These are phyloP conservation scores for Isaurus tuberculatus DNA, from an alignment of 92 coral and sea anemone species.

Conservation along the genomic window DNA sequence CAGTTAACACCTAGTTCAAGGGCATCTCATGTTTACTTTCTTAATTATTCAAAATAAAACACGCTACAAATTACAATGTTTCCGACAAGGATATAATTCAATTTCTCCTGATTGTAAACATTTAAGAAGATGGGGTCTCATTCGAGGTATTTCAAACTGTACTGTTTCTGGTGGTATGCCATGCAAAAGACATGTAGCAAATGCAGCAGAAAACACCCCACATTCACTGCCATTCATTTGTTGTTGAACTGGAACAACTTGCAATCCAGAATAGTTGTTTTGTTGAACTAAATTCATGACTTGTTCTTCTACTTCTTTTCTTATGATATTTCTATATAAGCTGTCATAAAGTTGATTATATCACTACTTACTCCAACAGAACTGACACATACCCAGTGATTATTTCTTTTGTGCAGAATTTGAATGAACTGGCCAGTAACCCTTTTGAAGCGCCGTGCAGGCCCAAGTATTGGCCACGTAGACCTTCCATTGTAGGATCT, in stretches of 20 bases:
- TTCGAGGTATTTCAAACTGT: neutral
- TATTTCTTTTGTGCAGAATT: neutral
- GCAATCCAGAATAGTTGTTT: neutral
- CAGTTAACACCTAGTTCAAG: too few relatives aligned
- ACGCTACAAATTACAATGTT: too few relatives aligned
- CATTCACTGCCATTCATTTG: slow-evolving; percentile 17
- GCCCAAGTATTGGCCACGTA: too few relatives aligned
- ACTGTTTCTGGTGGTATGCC: neutral
- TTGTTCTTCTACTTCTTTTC: slow-evolving; percentile 32
- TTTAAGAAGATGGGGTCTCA: neutral
- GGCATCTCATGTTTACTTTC: too few relatives aligned
- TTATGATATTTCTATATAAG: neutral
- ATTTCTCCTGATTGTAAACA: slow-evolving; percentile 11
- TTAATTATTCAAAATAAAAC: too few relatives aligned
- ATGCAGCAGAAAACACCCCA: neutral
- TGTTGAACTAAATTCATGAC: slow-evolving; percentile 1
- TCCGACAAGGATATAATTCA: neutral
- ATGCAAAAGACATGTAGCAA: slow-evolving; percentile 7
- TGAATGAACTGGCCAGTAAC: neutral
- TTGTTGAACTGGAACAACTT: slow-evolving; percentile 23
- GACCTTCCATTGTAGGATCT: too few relatives aligned
- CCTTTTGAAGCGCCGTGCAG: too few relatives aligned
- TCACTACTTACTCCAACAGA: neutral
- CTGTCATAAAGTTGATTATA: slow-evolving; percentile 30
- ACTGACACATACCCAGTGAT: neutral